Percentiles rank a stretch among this genome's conserved stretches.
Evolutionary conservation across 2,113 vertebrate species (phyloP).

Genomic region (Gambusia affinis): DNA sequence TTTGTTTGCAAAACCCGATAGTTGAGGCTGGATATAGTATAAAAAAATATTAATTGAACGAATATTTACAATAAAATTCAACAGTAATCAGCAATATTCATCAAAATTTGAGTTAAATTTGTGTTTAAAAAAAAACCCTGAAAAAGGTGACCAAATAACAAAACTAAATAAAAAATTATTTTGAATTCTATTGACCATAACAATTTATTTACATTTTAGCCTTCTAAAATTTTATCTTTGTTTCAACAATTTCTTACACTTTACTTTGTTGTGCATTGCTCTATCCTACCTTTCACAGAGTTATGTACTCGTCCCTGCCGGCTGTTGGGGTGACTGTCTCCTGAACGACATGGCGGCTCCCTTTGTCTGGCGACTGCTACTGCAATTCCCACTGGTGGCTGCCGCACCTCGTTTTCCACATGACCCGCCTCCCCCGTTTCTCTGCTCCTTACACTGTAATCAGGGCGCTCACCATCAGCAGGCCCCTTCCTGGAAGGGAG

Average conservation of each 20-base stretch:
- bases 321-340: slow-evolving; percentile 72
- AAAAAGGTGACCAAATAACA: neutral
- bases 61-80: neutral
- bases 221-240: neutral
- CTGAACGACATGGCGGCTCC: slow-evolving; percentile 84
- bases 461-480: slow-evolving; percentile 85
- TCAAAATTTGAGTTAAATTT: neutral
- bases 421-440: slow-evolving; percentile 84
- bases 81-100: neutral
- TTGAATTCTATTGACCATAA: no score
- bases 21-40: neutral
- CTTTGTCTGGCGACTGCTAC: slow-evolving; percentile 93
- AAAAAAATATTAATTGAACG: neutral
- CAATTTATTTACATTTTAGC: neutral
- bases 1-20: neutral
- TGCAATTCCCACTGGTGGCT: slow-evolving; percentile 94
- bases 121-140: neutral
- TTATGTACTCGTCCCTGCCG: slow-evolving; percentile 83
- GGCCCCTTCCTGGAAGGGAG: slow-evolving; percentile 82
- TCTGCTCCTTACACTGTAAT: slow-evolving; percentile 84
- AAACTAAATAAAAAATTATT: neutral
- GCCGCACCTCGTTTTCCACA: slow-evolving; percentile 89
- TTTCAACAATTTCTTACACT: neutral
- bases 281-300: slow-evolving; percentile 83
- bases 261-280: neutral